These are phyloP conservation scores for Carlito syrichta DNA, from an alignment of 2,113 vertebrate genomes.

Conservation along the genomic window DNA sequence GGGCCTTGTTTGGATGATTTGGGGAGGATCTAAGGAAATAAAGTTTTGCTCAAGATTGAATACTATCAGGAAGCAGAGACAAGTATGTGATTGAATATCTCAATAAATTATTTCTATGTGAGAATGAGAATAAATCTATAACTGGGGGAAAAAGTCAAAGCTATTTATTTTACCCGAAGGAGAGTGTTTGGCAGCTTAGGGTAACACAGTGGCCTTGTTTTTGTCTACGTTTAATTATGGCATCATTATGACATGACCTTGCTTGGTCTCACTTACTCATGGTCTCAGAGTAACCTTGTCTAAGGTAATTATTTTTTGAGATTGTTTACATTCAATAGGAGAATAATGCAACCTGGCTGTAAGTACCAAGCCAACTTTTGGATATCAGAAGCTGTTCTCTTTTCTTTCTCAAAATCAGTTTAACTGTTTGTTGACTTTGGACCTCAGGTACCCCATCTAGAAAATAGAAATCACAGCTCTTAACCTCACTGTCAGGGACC, in stretches of 20 bases:
- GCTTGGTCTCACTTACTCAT: neutral
- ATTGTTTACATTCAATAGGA: neutral
- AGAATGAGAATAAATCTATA: neutral
- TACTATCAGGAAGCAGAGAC: neutral
- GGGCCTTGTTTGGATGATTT: neutral
- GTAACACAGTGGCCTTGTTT: neutral
- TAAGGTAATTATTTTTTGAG: neutral
- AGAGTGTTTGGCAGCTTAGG: neutral
- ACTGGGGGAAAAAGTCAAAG: neutral
- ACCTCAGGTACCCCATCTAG: neutral
- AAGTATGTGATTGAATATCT: neutral
- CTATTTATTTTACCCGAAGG: neutral
- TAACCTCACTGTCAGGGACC: neutral
- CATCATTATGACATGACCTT: neutral
- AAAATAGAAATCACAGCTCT: constrained; percentile 30
- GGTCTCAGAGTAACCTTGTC: neutral
- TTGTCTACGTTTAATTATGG: neutral
- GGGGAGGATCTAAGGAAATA: neutral
- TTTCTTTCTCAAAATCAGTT: constrained; percentile 8
- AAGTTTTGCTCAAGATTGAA: neutral
- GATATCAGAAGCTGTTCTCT: neutral
- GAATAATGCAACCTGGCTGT: neutral
- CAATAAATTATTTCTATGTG: neutral
- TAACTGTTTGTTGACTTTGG: neutral
- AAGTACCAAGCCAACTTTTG: neutral